A percentile compares a stretch with the other conserved stretches of the same genome.
Conservation (phyloP, 2,888 invertebrate species). For the Cylloceria caligata region DNA sequence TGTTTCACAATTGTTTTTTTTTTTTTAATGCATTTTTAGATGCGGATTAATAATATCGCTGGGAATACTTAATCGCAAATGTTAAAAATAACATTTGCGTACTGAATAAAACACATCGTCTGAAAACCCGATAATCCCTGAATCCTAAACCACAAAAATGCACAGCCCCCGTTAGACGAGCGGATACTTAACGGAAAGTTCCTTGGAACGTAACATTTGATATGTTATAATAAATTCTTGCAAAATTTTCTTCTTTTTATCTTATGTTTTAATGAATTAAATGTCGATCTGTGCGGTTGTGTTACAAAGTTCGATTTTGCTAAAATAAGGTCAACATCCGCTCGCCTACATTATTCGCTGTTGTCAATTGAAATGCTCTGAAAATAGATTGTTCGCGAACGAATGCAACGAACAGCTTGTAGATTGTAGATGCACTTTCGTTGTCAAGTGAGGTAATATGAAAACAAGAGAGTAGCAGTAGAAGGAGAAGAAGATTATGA, state of each 20-base stretch:
- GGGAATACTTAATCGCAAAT: slow-evolving; percentile 33
- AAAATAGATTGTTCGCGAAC: slow-evolving; percentile 17
- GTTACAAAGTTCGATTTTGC: neutral
- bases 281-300: neutral
- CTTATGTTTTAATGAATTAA: neutral
- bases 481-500: slow-evolving; percentile 10
- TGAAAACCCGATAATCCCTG: slow-evolving; percentile 22
- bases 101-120: slow-evolving; percentile 34
- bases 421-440: slow-evolving; percentile 7
- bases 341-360: neutral
- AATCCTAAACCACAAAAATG: slow-evolving; percentile 5
- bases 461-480: slow-evolving; percentile 6
- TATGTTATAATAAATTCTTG: neutral
- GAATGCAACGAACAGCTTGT: neutral
- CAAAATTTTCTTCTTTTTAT: neutral
- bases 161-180: slow-evolving; percentile 3
- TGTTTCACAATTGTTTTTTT: slow-evolving; percentile 24
- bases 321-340: neutral
- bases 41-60: slow-evolving; percentile 31
- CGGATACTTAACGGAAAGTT: neutral
- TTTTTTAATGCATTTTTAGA: slow-evolving; percentile 26
- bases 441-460: neutral
- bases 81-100: slow-evolving; percentile 48
- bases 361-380: slow-evolving; percentile 19
- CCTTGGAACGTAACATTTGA: neutral